Conservation (phyloP, 2,113 vertebrate genomes). For the Oncorhynchus gorbuscha region DNA sequence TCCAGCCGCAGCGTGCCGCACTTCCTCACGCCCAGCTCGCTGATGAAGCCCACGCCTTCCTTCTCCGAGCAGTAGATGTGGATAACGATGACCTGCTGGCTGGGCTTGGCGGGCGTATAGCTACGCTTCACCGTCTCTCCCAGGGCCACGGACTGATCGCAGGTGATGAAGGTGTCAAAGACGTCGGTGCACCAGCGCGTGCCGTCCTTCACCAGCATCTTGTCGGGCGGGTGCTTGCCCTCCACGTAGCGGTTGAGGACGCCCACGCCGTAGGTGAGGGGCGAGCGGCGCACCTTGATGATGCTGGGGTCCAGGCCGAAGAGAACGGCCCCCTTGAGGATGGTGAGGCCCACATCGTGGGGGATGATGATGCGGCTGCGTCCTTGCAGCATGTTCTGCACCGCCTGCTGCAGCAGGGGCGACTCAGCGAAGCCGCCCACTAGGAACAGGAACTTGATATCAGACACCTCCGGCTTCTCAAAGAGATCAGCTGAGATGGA, state of each 20-base stretch:
- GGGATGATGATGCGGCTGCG: conserved; percentile 94
- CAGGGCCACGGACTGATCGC: conserved; percentile 93
- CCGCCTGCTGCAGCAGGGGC: conserved; percentile 87
- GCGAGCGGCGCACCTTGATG: conserved; percentile 94
- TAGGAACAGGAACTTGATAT: conserved; percentile 95
- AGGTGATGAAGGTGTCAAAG: conserved; percentile 92
- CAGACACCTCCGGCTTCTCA: conserved; percentile 89
- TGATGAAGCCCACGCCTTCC: conserved; percentile 88
- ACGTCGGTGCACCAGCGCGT: conserved; percentile 98
- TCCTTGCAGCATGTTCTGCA: conserved; percentile 87
- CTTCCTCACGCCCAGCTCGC: conserved; percentile 87
- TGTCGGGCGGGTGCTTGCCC: conserved; percentile 91
- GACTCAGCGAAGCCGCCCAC: conserved; percentile 97
- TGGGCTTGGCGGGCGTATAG: conserved; percentile 93
- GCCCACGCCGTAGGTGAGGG: conserved; percentile 93
- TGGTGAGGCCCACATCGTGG: conserved; percentile 95
- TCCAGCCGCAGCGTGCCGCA: conserved; percentile 94
- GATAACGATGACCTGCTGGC: conserved; percentile 94
- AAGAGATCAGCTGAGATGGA: conserved; percentile 85
- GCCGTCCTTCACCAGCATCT: conserved; percentile 93
- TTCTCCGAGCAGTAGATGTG: conserved; percentile 93
- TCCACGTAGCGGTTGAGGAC: conserved; percentile 96
- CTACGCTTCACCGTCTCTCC: conserved; percentile 95
- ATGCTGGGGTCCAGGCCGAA: conserved; percentile 93
- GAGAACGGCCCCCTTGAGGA: conserved; percentile 95